A percentile compares a stretch with the other conserved stretches of the same genome.
Conservation (phyloP, 2,113 vertebrate species). For the Laticauda colubrina region DNA sequence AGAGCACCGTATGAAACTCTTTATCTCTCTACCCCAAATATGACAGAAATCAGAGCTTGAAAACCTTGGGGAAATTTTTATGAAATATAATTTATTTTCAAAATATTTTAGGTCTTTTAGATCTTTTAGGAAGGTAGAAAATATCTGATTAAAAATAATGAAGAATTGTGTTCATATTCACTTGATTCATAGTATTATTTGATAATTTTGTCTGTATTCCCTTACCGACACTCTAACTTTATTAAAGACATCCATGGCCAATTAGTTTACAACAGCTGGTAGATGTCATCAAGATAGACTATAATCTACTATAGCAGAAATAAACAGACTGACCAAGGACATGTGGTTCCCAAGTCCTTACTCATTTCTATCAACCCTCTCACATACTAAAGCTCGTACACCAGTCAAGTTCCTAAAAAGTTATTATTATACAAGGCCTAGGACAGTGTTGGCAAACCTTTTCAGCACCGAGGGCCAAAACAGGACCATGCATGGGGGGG, state of each 20-base stretch:
- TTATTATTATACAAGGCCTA: not conserved
- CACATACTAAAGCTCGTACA: not conserved
- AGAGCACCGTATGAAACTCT: slow-evolving; percentile 28
- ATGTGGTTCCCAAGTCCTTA: not conserved
- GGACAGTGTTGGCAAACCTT: too few relatives aligned
- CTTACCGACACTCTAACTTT: not conserved
- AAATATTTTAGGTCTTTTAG: not conserved
- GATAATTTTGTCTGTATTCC: not conserved
- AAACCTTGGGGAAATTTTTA: not conserved
- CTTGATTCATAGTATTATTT: not conserved
- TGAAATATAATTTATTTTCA: slow-evolving; percentile 11
- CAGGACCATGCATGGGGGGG: too few relatives aligned
- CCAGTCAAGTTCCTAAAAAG: not conserved
- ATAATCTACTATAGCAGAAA: not conserved
- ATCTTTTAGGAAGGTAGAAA: not conserved
- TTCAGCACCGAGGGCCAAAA: too few relatives aligned
- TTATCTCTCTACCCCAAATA: slow-evolving; percentile 12
- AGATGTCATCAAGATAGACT: not conserved
- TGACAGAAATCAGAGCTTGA: slow-evolving; percentile 22
- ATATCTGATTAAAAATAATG: not conserved
- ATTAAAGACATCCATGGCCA: not conserved
- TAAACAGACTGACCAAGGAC: not conserved
- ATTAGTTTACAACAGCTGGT: not conserved
- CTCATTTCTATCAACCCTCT: not conserved
- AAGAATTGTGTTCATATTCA: not conserved